Conservation (phyloP, 2,888 invertebrate genomes). For the Microctonus hyperodae region DNA sequence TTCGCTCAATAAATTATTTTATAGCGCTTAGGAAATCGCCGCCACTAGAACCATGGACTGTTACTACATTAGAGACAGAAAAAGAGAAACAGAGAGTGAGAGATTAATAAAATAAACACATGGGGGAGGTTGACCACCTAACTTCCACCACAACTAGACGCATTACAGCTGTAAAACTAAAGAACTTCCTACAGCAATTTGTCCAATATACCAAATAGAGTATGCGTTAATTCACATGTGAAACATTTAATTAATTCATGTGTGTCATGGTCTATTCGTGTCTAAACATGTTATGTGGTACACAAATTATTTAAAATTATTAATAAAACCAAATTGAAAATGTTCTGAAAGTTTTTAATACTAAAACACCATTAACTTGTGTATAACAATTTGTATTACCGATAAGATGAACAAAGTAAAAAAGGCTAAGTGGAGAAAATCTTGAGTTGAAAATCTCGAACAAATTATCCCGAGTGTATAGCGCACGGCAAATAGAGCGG, state of each 20-base stretch:
- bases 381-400: not conserved
- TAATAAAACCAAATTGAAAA: not conserved
- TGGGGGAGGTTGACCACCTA: not conserved
- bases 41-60: not conserved
- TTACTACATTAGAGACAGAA: not conserved
- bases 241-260: not conserved
- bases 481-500: conserved; percentile 27
- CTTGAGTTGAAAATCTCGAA: not conserved
- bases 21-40: not conserved
- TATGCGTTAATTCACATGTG: not conserved
- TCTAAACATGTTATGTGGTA: not conserved
- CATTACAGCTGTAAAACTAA: not conserved
- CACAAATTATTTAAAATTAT: too few relatives aligned
- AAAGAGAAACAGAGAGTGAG: too few relatives aligned
- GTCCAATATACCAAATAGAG: not conserved
- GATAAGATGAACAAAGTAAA: not conserved
- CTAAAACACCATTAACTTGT: too few relatives aligned
- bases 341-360: not conserved
- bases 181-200: not conserved
- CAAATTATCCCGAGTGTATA: conserved; percentile 12
- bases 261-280: not conserved
- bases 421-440: conserved; percentile 4
- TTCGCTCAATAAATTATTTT: conserved; percentile 20
- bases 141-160: conserved; percentile 5
- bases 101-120: not conserved